phyloP scores from a whole-genome alignment of 2,888 invertebrate genomes.

The Ectemnius lituratus region DNA sequence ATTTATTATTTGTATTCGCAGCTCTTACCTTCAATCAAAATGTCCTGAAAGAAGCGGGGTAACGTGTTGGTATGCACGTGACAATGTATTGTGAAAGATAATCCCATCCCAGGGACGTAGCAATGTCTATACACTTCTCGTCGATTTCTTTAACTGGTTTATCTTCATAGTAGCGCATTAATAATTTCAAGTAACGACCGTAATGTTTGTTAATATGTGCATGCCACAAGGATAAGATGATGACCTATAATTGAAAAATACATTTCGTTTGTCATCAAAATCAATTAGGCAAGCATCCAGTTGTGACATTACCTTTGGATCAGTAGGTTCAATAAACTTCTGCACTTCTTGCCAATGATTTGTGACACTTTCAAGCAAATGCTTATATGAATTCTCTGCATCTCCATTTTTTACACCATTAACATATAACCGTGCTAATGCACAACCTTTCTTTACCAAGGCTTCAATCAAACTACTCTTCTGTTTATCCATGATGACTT shows the following conservation, averaged over 20 bases:
- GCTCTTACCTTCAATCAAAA: conserved; percentile 80
- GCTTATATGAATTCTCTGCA: conserved; percentile 71
- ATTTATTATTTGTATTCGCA: neutral
- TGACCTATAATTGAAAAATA: conserved; percentile 78
- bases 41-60: conserved; percentile 84
- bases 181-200: conserved; percentile 89
- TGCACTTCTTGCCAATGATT: conserved; percentile 85
- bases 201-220: conserved; percentile 88
- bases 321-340: conserved; percentile 89
- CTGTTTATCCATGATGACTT: conserved; percentile 91
- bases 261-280: too few relatives aligned
- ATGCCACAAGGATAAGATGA: conserved; percentile 90
- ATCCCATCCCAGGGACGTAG: conserved; percentile 84
- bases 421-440: conserved; percentile 83
- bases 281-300: too few relatives aligned
- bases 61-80: conserved; percentile 83
- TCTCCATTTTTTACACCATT: conserved; percentile 69
- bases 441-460: conserved; percentile 86
- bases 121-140: conserved; percentile 83
- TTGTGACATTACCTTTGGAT: conserved; percentile 82
- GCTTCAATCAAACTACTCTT: conserved; percentile 90
- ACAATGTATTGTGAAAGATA: conserved; percentile 82
- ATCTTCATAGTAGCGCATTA: conserved; percentile 89
- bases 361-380: conserved; percentile 81
- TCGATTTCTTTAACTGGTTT: conserved; percentile 87